Evolutionary conservation across 2,113 vertebrate genomes (phyloP).

Genomic region (Sciurus niger): DNA sequence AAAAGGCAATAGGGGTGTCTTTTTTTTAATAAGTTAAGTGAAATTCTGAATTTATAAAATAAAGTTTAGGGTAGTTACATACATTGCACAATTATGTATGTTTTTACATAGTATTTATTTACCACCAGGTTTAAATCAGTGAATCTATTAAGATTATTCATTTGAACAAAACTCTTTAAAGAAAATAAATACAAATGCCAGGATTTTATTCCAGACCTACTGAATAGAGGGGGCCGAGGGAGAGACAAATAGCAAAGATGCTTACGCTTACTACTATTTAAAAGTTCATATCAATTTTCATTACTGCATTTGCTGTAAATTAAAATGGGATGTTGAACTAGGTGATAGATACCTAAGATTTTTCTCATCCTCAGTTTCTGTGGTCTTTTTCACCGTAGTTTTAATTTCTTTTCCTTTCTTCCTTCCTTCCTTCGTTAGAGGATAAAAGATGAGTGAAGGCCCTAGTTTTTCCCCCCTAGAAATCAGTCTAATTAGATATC

Average conservation of each 20-base stretch:
- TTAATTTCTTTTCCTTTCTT: background rate
- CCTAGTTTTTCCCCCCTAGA: background rate
- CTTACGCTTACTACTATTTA: conserved; percentile 12
- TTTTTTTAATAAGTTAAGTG: background rate
- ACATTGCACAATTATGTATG: background rate
- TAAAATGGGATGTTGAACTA: conserved; percentile 33
- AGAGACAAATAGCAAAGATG: background rate
- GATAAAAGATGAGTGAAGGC: background rate
- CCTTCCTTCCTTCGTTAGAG: background rate
- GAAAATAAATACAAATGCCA: conserved; percentile 3
- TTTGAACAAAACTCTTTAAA: background rate
- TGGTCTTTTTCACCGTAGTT: background rate
- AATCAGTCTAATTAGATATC: background rate
- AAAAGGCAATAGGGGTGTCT: background rate
- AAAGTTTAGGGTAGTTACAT: background rate
- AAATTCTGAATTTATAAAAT: conserved; percentile 14
- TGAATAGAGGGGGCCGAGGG: background rate
- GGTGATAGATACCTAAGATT: background rate
- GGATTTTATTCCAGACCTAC: background rate
- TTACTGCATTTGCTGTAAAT: background rate
- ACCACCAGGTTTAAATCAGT: background rate
- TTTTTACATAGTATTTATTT: background rate
- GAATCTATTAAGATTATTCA: conserved; percentile 10
- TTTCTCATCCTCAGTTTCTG: background rate
- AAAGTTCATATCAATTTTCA: background rate